These are phyloP conservation scores for Orchesella cincta DNA, from an alignment of 1,140 invertebrate genomes.

Conservation along the genomic window DNA sequence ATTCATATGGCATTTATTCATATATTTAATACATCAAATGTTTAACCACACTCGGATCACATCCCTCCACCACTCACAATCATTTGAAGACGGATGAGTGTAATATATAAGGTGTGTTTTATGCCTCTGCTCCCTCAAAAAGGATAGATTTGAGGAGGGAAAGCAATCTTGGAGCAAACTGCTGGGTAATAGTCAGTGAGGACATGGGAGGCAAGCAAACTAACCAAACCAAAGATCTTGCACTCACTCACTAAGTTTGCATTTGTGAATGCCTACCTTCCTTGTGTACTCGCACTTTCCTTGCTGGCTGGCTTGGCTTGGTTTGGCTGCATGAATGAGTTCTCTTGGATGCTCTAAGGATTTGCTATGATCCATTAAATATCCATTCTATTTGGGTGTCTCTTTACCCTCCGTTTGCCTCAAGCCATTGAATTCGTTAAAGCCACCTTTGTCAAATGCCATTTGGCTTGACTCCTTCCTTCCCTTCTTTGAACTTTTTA, in stretches of 20 bases:
- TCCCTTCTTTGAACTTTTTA: background rate
- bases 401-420: conserved; percentile 26
- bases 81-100: no score
- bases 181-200: background rate
- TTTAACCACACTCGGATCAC: no score
- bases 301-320: background rate
- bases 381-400: conserved; percentile 47
- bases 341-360: conserved; percentile 35
- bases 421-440: conserved; percentile 49
- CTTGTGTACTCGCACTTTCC: no score
- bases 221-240: background rate
- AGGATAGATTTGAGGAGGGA: no score
- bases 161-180: no score
- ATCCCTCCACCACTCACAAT: no score
- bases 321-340: background rate
- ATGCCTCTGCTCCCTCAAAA: no score
- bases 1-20: background rate
- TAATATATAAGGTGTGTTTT: no score
- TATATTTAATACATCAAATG: background rate
- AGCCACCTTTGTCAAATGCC: conserved; percentile 47
- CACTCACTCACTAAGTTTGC: no score
- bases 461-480: conserved; percentile 24
- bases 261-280: background rate
- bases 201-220: background rate
- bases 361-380: conserved; percentile 48